These are phyloP conservation scores for Parapsyche elsis DNA, from an alignment of 1,140 invertebrate genomes.

Conservation along the genomic window DNA sequence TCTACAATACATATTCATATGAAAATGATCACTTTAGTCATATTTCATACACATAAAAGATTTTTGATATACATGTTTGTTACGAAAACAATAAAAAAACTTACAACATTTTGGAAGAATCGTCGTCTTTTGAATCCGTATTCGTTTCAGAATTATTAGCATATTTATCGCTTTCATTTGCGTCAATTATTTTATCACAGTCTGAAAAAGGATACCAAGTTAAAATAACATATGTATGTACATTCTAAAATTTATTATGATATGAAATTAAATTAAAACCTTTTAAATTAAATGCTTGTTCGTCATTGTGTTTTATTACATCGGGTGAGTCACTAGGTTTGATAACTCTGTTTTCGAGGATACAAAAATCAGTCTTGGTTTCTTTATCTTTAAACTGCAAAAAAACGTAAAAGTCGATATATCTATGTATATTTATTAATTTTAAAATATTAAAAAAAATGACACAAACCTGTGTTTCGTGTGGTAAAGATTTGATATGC, in stretches of 20 bases:
- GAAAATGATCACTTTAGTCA: no score
- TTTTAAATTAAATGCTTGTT: background rate
- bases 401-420: background rate
- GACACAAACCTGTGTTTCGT: conserved; percentile 1
- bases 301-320: background rate
- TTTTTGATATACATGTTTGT: background rate
- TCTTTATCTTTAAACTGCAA: conserved; percentile 32
- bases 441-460: background rate
- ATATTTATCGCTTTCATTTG: background rate
- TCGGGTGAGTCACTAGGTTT: no score
- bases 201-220: no score
- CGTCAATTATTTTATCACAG: background rate
- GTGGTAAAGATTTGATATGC: conserved; percentile 42
- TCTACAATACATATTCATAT: conserved; percentile 28
- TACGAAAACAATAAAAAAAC: background rate
- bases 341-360: conserved; percentile 35
- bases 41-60: conserved; percentile 3
- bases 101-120: background rate
- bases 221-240: no score
- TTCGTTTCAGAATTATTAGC: background rate
- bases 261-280: no score
- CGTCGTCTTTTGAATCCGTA: background rate
- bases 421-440: background rate
- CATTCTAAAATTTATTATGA: no score
- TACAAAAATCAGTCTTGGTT: conserved; percentile 41